Percentiles rank a stretch among this genome's conserved stretches.
These are phyloP conservation scores for Catotricha subobsoleta DNA, from an alignment of 2,888 invertebrate species.

Conservation along the genomic window DNA sequence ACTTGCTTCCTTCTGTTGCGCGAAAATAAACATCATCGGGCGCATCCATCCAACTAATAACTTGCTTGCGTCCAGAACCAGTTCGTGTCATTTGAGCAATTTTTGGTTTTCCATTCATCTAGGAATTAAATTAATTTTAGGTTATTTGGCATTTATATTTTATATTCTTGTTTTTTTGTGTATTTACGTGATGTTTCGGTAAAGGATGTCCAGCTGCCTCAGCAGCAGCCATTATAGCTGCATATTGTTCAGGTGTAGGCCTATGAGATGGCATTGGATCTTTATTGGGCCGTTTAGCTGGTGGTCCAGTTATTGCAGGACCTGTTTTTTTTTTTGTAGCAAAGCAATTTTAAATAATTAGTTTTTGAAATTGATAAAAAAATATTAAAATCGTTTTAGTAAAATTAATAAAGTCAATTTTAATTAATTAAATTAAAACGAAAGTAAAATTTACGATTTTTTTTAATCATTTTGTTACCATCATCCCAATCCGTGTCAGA, in stretches of 20 bases:
- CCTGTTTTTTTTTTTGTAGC: too few relatives aligned
- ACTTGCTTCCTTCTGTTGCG: slow-evolving; percentile 82
- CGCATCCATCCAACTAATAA: slow-evolving; percentile 96
- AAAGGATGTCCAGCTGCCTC: slow-evolving; percentile 48
- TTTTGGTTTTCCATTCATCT: slow-evolving; percentile 70
- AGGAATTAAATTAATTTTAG: slow-evolving; percentile 13
- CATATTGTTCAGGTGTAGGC: slow-evolving; percentile 51
- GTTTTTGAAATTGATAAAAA: too few relatives aligned
- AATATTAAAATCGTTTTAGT: too few relatives aligned
- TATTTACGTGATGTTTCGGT: slow-evolving; percentile 47
- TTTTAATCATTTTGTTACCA: slow-evolving; percentile 25
- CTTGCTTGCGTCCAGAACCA: slow-evolving; percentile 64
- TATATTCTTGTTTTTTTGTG: slow-evolving; percentile 14
- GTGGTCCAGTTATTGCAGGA: slow-evolving; percentile 36
- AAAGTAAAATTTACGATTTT: background rate
- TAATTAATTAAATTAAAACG: too few relatives aligned
- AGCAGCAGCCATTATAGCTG: slow-evolving; percentile 48
- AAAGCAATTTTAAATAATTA: too few relatives aligned
- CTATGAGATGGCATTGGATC: slow-evolving; percentile 54
- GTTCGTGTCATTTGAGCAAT: slow-evolving; percentile 61
- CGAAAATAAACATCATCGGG: slow-evolving; percentile 94
- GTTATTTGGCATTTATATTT: background rate
- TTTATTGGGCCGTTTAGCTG: slow-evolving; percentile 65
- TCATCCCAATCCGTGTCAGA: slow-evolving; percentile 45
- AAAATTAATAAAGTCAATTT: too few relatives aligned